These are phyloP conservation scores for Drosophila jambulina DNA, from an alignment of 1,140 invertebrate species.

Conservation along the genomic window DNA sequence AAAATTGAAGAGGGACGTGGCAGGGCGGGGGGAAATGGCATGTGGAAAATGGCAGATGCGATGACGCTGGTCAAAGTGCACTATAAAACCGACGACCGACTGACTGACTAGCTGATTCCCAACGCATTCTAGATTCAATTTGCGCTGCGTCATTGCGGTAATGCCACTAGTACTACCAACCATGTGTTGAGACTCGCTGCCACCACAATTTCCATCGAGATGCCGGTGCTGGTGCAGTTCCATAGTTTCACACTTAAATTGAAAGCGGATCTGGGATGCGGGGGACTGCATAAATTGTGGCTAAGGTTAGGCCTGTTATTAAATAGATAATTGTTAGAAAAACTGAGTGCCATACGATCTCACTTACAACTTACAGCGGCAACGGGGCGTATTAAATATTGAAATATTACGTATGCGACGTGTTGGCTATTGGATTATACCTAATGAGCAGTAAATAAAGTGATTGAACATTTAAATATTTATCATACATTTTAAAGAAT, in stretches of 20 bases:
- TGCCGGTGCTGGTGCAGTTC: constrained; percentile 40
- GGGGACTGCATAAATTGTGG: constrained; percentile 33
- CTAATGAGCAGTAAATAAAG: background rate
- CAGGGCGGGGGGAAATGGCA: background rate
- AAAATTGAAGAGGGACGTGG: constrained; percentile 17
- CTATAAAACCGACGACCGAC: constrained; percentile 9
- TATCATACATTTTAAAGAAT: background rate
- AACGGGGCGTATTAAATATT: constrained; percentile 46
- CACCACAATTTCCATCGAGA: constrained; percentile 45
- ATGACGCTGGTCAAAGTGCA: constrained; percentile 44
- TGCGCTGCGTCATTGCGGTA: constrained; percentile 75
- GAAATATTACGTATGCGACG: constrained; percentile 45
- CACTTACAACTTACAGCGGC: constrained; percentile 7
- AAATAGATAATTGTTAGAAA: constrained; percentile 60
- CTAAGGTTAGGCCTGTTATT: constrained; percentile 63
- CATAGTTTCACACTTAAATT: constrained; percentile 69
- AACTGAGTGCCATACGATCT: constrained; percentile 53
- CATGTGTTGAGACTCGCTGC: constrained; percentile 3
- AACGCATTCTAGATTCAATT: constrained; percentile 51
- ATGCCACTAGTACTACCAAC: constrained; percentile 20
- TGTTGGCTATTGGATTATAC: background rate
- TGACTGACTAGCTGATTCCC: constrained; percentile 15
- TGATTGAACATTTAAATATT: background rate
- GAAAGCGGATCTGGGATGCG: constrained; percentile 21
- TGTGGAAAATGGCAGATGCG: constrained; percentile 3